These are phyloP conservation scores for Octodonta nipae DNA, from an alignment of 2,888 invertebrate genomes.

Conservation along the genomic window DNA sequence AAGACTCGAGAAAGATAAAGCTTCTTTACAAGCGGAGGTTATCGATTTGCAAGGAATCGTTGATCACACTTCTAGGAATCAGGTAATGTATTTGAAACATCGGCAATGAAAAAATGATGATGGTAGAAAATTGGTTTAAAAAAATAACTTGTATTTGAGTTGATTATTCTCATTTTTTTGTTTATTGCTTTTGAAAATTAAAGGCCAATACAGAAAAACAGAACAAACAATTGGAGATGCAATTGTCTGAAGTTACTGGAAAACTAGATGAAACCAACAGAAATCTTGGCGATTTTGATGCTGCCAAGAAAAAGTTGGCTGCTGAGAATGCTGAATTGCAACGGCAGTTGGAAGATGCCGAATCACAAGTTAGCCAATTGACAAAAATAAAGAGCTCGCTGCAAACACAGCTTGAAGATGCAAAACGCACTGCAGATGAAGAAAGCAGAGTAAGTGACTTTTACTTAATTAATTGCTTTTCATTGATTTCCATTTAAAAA, in stretches of 20 bases:
- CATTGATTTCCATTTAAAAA: too few species aligned
- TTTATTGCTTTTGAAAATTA: too few species aligned
- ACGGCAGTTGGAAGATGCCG: constrained; percentile 96
- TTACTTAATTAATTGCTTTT: too few species aligned
- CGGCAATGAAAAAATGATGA: too few species aligned
- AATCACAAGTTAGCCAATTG: constrained; percentile 91
- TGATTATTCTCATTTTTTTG: too few species aligned
- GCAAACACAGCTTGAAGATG: constrained; percentile 92
- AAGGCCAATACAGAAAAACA: constrained; percentile 97
- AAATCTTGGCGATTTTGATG: constrained; percentile 91
- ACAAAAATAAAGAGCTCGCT: constrained; percentile 94
- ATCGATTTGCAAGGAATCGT: too few species aligned
- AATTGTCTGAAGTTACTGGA: constrained; percentile 86
- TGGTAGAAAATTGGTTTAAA: too few species aligned
- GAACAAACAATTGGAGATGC: constrained; percentile 92
- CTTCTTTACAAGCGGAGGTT: too few species aligned
- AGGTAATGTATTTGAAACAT: too few species aligned
- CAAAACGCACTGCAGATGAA: constrained; percentile 94
- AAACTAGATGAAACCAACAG: constrained; percentile 96
- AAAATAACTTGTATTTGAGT: too few species aligned
- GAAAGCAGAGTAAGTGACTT: constrained; percentile 88
- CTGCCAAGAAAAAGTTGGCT: constrained; percentile 93
- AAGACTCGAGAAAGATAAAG: too few species aligned
- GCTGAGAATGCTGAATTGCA: constrained; percentile 94
- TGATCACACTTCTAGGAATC: too few species aligned